Evolutionary conservation across 2,888 invertebrate species (phyloP).

Genomic region (Ptychoptera albimana): DNA sequence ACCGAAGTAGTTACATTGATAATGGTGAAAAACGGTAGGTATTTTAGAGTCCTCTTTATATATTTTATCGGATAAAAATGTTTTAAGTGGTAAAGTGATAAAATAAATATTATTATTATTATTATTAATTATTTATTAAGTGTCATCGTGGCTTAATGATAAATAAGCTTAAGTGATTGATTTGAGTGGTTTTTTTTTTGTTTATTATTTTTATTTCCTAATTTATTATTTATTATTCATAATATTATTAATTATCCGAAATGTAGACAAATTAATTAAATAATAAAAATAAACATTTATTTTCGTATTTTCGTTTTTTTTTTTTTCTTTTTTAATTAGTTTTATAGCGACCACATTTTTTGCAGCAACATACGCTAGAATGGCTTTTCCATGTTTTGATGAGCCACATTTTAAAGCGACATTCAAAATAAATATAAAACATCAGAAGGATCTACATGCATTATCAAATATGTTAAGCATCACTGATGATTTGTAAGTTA

Average conservation of each 20-base stretch:
- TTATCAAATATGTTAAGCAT: background rate
- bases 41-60: no score
- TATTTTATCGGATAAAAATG: background rate
- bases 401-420: conserved; percentile 46
- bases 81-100: no score
- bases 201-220: no score
- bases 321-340: conserved; percentile 19
- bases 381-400: conserved; percentile 53
- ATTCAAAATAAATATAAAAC: conserved; percentile 36
- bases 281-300: background rate
- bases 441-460: background rate
- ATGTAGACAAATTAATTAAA: background rate
- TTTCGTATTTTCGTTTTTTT: background rate
- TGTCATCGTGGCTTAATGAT: no score
- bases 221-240: no score
- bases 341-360: conserved; percentile 43
- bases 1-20: no score
- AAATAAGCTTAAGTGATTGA: no score
- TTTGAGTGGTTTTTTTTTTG: no score
- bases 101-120: no score
- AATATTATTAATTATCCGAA: background rate
- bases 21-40: no score
- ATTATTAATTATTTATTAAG: no score
- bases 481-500: background rate
- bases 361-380: conserved; percentile 40